Evolutionary conservation across 1,140 invertebrate species (phyloP), one percentile per base, ranked within the genome.

Genomic region (Conus ventricosus): DNA sequence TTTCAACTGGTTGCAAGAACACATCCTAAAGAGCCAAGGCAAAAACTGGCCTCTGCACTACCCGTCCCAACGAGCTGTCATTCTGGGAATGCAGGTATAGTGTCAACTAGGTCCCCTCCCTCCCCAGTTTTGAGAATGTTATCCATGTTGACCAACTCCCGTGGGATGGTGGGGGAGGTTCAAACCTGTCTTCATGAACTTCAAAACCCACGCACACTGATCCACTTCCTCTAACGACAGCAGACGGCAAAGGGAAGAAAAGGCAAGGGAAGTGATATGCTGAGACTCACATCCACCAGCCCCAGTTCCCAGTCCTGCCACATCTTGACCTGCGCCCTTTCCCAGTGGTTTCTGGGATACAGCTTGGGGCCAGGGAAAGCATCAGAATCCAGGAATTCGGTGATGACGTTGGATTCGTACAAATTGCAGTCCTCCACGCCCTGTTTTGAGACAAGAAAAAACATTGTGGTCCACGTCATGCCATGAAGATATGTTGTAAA

Each of bases 301-400:
- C 83, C 82, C 17, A 85, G 83, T 67, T 90, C 89, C 86, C 86
- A 90, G 53, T 90, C 89, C 55, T 88, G 86, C 89, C 89, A 90
- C 83, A 84, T 84, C 60, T 67, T 57, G 71, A 87, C 80, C 71
- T 88, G 63, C 10, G 89, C 87, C 51, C 86, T 57, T 27, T 88
- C 67, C 87, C 87, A 81, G 27, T n/a, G 53, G 81, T 90, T 86
- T 5, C 15, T 53, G 17, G 86, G 87, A 60, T 85, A 90, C 17
- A 90, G 83, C 25, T 85, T 87, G 27, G 81, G 82, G 15, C 89
- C 87, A 20, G 86, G 81, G 27, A 67, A 88, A 10, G 85, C 55
- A 20, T 67, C 71, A 5, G 53, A 55, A 76, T 90, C 89, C 55
- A 90, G 54, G n/a, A 76, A 81, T 71, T 90, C 89, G 4, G 76